Conservation (phyloP, 1,140 invertebrate genomes). For the Brachionus paranguensis region DNA sequence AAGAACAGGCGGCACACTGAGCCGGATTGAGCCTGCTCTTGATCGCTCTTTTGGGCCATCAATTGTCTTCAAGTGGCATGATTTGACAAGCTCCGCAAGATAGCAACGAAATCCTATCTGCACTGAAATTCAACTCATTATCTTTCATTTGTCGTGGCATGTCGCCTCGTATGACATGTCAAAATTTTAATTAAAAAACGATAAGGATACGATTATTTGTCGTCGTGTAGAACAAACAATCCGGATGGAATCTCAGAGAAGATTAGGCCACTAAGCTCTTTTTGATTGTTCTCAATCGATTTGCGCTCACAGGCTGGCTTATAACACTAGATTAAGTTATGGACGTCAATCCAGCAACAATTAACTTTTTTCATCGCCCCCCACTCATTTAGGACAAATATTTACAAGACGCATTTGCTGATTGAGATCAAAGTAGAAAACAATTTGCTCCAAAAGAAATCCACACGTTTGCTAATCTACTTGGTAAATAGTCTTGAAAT, state of each 20-base stretch:
- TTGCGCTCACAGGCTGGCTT: background rate
- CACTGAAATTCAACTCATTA: background rate
- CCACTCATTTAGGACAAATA: background rate
- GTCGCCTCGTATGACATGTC: constrained; percentile 13
- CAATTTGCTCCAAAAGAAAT: background rate
- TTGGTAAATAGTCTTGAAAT: background rate
- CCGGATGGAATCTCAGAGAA: constrained; percentile 18
- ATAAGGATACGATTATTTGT: background rate
- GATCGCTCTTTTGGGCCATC: background rate
- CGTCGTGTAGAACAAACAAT: background rate
- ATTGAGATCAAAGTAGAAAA: background rate
- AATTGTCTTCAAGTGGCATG: background rate
- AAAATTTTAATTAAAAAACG: constrained; percentile 26
- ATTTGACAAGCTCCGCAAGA: background rate
- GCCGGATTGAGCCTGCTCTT: background rate
- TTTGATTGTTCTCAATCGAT: constrained; percentile 11
- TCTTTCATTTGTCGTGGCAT: background rate
- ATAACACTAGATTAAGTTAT: constrained; percentile 32
- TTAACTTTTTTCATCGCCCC: background rate
- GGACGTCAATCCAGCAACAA: background rate
- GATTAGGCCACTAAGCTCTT: constrained; percentile 1
- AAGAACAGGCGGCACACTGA: background rate
- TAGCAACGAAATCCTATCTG: background rate
- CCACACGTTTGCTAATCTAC: constrained; percentile 11
- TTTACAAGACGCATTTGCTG: constrained; percentile 8